Conservation (phyloP, 2,113 vertebrate species). For the Hymenochirus boettgeri region DNA sequence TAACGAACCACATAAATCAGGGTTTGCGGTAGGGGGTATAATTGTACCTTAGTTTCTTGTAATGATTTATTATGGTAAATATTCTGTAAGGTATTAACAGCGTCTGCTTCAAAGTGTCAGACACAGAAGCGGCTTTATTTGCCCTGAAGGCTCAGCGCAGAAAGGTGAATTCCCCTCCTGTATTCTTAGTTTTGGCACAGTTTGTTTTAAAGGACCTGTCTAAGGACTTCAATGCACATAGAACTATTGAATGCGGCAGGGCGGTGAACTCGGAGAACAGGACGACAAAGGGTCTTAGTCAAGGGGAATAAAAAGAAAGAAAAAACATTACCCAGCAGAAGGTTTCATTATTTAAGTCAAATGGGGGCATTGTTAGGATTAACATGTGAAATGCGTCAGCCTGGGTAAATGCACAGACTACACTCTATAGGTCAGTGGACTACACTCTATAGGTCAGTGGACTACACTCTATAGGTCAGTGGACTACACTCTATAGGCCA, state of each 20-base stretch:
- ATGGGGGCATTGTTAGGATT: too few relatives aligned
- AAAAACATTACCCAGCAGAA: constrained; percentile 9
- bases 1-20: constrained; percentile 71
- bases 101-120: constrained; percentile 74
- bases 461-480: too few relatives aligned
- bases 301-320: constrained; percentile 21
- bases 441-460: too few relatives aligned
- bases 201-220: constrained; percentile 70
- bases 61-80: constrained; percentile 85
- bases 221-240: constrained; percentile 76
- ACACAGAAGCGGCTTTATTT: constrained; percentile 77
- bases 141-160: constrained; percentile 68
- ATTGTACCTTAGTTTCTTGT: constrained; percentile 78
- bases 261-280: constrained; percentile 49
- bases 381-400: too few relatives aligned
- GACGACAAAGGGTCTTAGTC: constrained; percentile 1
- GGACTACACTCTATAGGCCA: too few relatives aligned
- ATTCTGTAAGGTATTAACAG: constrained; percentile 80
- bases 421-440: too few relatives aligned
- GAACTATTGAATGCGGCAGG: constrained; percentile 74
- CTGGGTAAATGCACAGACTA: too few relatives aligned
- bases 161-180: constrained; percentile 75
- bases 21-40: constrained; percentile 76
- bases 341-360: background rate
- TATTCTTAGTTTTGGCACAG: constrained; percentile 76